Conservation (phyloP, 1,140 invertebrate species). For the Cephus cinctus region DNA sequence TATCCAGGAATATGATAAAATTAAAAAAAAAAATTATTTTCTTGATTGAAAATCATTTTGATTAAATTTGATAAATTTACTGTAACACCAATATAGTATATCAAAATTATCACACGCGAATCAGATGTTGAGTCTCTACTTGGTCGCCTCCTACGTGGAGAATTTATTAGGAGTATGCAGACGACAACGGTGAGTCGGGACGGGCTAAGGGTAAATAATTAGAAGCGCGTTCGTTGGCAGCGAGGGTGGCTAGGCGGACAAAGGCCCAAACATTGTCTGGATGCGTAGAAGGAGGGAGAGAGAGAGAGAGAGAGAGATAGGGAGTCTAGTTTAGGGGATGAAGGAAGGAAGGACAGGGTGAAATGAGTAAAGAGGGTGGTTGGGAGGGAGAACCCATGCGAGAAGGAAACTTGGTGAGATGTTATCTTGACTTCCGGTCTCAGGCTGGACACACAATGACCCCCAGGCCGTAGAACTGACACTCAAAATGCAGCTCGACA, state of each 20-base stretch:
- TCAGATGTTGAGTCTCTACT: background rate
- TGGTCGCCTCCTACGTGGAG: constrained; percentile 4
- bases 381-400: background rate
- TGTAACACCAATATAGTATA: no score
- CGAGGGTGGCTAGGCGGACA: constrained; percentile 24
- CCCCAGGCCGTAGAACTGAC: no score
- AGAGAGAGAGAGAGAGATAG: constrained; percentile 2
- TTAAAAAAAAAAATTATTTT: background rate
- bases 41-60: background rate
- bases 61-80: background rate
- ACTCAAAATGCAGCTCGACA: no score
- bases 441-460: no score
- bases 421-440: no score
- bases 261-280: constrained; percentile 17
- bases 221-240: constrained; percentile 21
- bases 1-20: background rate
- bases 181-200: constrained; percentile 27
- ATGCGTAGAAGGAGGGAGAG: constrained; percentile 9
- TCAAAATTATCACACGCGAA: background rate
- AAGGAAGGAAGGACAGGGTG: background rate
- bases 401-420: background rate
- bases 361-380: background rate
- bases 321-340: no score
- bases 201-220: constrained; percentile 31
- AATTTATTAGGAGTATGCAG: constrained; percentile 33